These are phyloP conservation scores for Acinonyx jubatus DNA, from an alignment of 2,113 vertebrate genomes.

Conservation along the genomic window DNA sequence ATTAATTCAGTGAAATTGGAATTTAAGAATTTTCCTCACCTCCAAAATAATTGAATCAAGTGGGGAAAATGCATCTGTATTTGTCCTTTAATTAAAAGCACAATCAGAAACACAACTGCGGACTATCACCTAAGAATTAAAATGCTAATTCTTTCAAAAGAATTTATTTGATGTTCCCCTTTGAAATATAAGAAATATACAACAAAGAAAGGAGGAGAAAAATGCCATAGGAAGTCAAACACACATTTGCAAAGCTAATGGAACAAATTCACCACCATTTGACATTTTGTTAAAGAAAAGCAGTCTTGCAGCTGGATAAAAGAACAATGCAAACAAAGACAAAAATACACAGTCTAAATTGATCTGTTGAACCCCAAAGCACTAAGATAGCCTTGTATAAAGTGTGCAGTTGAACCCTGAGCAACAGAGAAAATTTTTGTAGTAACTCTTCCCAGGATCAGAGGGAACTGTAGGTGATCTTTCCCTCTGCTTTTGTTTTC, in stretches of 20 bases:
- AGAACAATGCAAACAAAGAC: conserved; percentile 79
- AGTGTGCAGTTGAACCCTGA: conserved; percentile 66
- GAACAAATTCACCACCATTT: conserved; percentile 78
- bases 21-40: conserved; percentile 66
- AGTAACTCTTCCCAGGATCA: not conserved
- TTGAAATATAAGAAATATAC: conserved; percentile 78
- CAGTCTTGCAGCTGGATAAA: conserved; percentile 64
- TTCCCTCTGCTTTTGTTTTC: conserved; percentile 59
- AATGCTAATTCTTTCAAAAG: conserved; percentile 77
- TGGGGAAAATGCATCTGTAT: conserved; percentile 55
- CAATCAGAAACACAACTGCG: conserved; percentile 62
- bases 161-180: conserved; percentile 72
- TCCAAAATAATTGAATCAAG: conserved; percentile 62
- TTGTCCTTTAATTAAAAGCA: conserved; percentile 77
- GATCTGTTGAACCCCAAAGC: conserved; percentile 70
- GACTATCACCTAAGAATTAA: conserved; percentile 73
- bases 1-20: conserved; percentile 53
- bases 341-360: conserved; percentile 72
- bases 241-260: conserved; percentile 81
- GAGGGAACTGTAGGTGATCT: conserved; percentile 16
- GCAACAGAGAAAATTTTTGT: conserved; percentile 48
- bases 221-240: conserved; percentile 70
- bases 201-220: conserved; percentile 68
- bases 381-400: conserved; percentile 51
- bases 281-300: conserved; percentile 79